A percentile compares a stretch with the other conserved stretches of the same genome.
These are phyloP conservation scores for Chymomyza fuscimana DNA, from an alignment of 2,888 invertebrate species.

Conservation along the genomic window DNA sequence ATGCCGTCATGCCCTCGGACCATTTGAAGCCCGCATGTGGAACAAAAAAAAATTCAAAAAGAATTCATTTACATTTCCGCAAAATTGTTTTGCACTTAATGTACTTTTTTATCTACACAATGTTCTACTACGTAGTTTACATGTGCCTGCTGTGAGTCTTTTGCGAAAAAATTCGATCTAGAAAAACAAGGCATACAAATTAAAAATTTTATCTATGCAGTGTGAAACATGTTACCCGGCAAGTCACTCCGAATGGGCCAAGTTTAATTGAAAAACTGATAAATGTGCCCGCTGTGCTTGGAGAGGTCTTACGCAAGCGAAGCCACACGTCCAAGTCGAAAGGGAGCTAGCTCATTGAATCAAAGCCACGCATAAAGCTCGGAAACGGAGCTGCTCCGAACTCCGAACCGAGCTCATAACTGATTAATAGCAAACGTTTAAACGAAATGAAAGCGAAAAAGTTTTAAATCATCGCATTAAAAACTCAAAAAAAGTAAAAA, in stretches of 20 bases:
- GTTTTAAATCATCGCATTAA: conserved; percentile 63
- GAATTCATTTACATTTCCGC: conserved; percentile 50
- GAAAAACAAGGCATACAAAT: conserved; percentile 42
- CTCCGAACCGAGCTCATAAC: conserved; percentile 41
- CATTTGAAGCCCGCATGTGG: neutral
- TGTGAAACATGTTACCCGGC: conserved; percentile 33
- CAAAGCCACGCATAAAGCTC: conserved; percentile 28
- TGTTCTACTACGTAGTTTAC: neutral
- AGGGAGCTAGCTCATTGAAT: conserved; percentile 34
- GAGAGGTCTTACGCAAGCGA: neutral
- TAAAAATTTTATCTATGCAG: conserved; percentile 58
- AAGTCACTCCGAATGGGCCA: conserved; percentile 38
- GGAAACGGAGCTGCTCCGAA: neutral
- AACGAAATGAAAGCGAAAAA: conserved; percentile 62
- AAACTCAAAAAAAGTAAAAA: conserved; percentile 17
- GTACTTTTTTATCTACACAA: conserved; percentile 50
- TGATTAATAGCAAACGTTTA: conserved; percentile 61
- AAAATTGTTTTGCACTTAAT: conserved; percentile 52
- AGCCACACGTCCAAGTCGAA: neutral
- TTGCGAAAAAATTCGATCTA: conserved; percentile 45
- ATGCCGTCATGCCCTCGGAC: neutral
- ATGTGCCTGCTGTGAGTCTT: neutral
- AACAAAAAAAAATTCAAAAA: neutral
- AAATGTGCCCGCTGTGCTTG: conserved; percentile 42
- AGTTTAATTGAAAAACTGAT: conserved; percentile 62